phyloP scores from a whole-genome alignment of 2,888 invertebrate species.

The Plebejus melissa region DNA sequence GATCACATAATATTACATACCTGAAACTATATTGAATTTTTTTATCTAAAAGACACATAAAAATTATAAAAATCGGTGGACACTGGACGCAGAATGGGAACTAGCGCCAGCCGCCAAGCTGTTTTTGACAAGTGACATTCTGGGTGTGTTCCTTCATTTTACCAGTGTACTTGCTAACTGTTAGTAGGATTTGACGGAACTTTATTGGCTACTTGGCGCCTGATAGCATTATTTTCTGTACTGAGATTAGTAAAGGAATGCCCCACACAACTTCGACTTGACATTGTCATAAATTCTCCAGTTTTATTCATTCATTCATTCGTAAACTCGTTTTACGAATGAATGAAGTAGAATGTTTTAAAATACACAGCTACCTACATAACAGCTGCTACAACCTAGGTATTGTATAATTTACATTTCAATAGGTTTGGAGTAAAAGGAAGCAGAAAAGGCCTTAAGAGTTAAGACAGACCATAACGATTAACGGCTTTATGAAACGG shows the following conservation, averaged over 20 bases:
- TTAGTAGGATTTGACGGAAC: background rate
- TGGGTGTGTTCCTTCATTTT: background rate
- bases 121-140: constrained; percentile 3
- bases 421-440: too few species aligned
- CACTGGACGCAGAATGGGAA: background rate
- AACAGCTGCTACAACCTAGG: too few species aligned
- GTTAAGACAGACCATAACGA: too few species aligned
- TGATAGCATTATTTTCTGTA: background rate
- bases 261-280: background rate
- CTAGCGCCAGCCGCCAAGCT: background rate
- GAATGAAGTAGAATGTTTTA: background rate
- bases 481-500: too few species aligned
- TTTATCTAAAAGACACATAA: background rate
- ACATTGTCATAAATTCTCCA: constrained; percentile 4
- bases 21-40: background rate
- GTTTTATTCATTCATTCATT: background rate
- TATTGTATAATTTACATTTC: too few species aligned
- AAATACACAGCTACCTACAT: too few species aligned
- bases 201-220: background rate
- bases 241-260: background rate
- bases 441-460: too few species aligned
- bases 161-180: background rate
- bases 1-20: background rate
- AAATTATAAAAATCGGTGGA: background rate
- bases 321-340: background rate